A percentile compares a stretch with the other conserved stretches of the same genome.
phyloP scores from a whole-genome alignment of 2,797 vertebrate species.

The Philypnodon macrostomus region DNA sequence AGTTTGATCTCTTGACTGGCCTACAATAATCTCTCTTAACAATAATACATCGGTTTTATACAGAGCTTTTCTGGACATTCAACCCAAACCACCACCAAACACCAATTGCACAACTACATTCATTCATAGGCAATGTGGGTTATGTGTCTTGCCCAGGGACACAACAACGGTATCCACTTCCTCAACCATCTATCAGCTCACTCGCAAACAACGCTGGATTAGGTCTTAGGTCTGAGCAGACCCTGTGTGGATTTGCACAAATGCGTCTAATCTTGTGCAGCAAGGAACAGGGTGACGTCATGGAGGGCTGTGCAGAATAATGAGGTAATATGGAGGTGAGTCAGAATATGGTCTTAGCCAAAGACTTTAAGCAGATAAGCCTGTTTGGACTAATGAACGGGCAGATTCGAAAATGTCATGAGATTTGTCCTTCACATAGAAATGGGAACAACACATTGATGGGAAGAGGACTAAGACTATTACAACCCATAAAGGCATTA shows the following conservation, averaged over 20 bases:
- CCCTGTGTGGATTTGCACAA: conserved; percentile 64
- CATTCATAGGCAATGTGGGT: too few species aligned
- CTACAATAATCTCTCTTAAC: too few species aligned
- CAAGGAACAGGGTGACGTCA: conserved; percentile 72
- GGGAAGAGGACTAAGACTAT: conserved; percentile 52
- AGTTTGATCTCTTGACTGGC: too few species aligned
- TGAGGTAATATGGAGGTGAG: conserved; percentile 70
- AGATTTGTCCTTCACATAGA: conserved; percentile 54
- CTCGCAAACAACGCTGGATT: too few species aligned
- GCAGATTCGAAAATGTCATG: conserved; percentile 66
- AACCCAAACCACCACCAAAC: too few species aligned
- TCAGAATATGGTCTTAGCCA: conserved; percentile 68
- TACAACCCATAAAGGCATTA: conserved; percentile 48
- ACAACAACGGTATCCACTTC: too few species aligned
- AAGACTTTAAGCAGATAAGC: conserved; percentile 77
- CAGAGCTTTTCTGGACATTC: too few species aligned
- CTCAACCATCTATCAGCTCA: too few species aligned
- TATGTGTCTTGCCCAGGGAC: too few species aligned
- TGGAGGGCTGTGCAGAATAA: conserved; percentile 69
- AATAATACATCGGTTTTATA: too few species aligned
- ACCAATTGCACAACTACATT: too few species aligned
- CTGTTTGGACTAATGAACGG: conserved; percentile 74
- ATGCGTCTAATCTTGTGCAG: conserved; percentile 66
- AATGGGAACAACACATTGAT: conserved; percentile 44
- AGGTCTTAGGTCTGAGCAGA: too few species aligned